phyloP scores from a whole-genome alignment of 2,797 vertebrate genomes.

The Eulemur coronatus region DNA sequence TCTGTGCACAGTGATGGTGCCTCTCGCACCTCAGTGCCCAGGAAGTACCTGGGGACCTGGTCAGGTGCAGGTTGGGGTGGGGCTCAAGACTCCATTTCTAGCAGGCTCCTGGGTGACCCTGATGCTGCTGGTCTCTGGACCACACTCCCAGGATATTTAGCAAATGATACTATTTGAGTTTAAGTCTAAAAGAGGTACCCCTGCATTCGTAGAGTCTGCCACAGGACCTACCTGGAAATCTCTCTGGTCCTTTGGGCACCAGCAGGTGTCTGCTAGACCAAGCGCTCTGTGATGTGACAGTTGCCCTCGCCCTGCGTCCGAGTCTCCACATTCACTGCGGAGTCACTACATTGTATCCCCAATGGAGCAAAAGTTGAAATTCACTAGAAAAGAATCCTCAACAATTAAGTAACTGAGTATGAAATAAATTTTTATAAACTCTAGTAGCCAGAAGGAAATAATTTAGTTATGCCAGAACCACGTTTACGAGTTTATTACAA shows the following conservation, averaged over 20 bases:
- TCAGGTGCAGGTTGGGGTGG: not conserved
- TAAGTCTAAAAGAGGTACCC: not conserved
- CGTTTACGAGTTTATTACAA: too few species aligned
- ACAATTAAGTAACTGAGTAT: too few species aligned
- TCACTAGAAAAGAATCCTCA: not conserved
- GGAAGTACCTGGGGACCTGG: fast-evolving
- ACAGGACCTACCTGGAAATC: fast-evolving
- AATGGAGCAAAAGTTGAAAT: not conserved
- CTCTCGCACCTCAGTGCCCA: too few species aligned
- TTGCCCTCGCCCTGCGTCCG: fast-evolving
- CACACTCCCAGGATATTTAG: not conserved
- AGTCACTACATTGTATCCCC: not conserved
- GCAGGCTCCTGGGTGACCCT: not conserved
- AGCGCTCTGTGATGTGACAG: fast-evolving
- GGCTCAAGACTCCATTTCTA: not conserved
- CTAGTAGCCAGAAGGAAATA: not conserved
- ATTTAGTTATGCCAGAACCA: not conserved
- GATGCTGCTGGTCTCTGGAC: fast-evolving
- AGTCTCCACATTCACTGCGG: not conserved
- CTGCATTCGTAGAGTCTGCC: fast-evolving
- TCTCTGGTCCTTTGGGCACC: not conserved
- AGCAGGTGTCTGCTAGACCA: fast-evolving
- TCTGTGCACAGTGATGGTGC: fast-evolving
- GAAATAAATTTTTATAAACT: not conserved
- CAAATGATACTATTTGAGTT: too few species aligned